phyloP scores from a whole-genome alignment of 2,113 vertebrate genomes.

The Gadus chalcogrammus region DNA sequence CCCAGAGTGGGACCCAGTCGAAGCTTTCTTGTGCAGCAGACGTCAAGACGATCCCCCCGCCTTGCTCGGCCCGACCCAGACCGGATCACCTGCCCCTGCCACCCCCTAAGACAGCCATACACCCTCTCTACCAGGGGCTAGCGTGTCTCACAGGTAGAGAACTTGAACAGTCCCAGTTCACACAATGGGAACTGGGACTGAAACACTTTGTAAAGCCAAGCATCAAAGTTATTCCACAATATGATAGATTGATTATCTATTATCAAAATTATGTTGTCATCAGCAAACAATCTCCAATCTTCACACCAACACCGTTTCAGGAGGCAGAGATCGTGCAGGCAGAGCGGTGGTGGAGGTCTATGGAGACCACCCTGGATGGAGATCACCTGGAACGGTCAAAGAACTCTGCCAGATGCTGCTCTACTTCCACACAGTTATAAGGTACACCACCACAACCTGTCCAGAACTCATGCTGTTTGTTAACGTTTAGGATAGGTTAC shows the following conservation, averaged over 20 bases:
- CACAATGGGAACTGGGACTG: background rate
- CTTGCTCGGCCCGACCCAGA: constrained; percentile 29
- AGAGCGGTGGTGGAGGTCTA: constrained; percentile 82
- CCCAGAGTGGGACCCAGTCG: background rate
- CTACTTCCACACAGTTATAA: constrained; percentile 79
- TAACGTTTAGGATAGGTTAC: background rate
- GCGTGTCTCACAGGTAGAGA: constrained; percentile 82
- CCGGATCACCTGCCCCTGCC: constrained; percentile 57
- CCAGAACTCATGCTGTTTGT: background rate
- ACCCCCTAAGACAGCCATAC: constrained; percentile 61
- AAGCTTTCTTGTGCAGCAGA: constrained; percentile 15
- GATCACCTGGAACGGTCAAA: constrained; percentile 60
- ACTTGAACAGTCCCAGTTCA: background rate
- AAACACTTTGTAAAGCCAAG: background rate
- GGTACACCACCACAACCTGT: constrained; percentile 60
- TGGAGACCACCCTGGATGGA: constrained; percentile 74
- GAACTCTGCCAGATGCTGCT: constrained; percentile 78
- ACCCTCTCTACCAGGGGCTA: constrained; percentile 77
- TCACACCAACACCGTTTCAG: constrained; percentile 55
- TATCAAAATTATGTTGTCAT: background rate
- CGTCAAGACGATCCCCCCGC: constrained; percentile 24
- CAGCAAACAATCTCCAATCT: background rate
- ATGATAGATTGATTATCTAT: background rate
- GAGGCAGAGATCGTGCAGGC: constrained; percentile 79
- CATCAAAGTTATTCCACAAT: background rate